Base-by-base conservation (phyloP, 2,113 vertebrate genomes). In the Ascaphus truei region DNA sequence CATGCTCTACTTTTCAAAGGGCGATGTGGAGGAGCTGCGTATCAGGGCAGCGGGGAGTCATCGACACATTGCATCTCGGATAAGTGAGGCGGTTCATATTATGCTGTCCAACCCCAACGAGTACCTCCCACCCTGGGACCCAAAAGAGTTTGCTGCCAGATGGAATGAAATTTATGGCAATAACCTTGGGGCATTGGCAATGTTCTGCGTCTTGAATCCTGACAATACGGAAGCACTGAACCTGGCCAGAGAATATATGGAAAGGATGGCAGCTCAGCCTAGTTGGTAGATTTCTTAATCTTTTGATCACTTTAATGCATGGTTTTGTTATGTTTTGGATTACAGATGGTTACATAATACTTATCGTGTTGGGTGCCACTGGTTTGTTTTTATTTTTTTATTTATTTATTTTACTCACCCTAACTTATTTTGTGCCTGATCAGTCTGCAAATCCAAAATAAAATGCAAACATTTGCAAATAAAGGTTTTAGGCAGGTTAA, bases 161-260 rank as follows among this genome's bases (percentile, higher is more conserved):
- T 99, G 97, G 97, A 99, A 99, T 31, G 97, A 98, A 80, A 90
- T 99, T 41, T 99, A 98, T 0, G 97, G 97, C 37, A 99, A 99
- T 87, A 99, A 99, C 83, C 78, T 99, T 5, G 95, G 94, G 0
- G 91, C 96, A 50, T 79, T 98, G 75, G 94, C 97, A 0, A 96
- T 99, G 90, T 99, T 93, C 86, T 98, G 94, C 48, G 79, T 99
- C 73, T 90, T 99, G 72, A 98, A 95, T 74, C 97, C 97, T 0
- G 94, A 99, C 68, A 90, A 93, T 71, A 77, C 92, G 0, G 95
- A 96, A 72, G 97, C 97, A 12, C 80, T 96, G 31, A 86, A 78
- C 71, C 83, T 98, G 81, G 93, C 92, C 76, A 93, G 82, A 72
- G 93, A 98, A 81, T 99, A 99, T 91, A 98, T 99, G 97, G 96